phyloP scores from a whole-genome alignment of 2,888 invertebrate genomes.

The Polyploca ridens region DNA sequence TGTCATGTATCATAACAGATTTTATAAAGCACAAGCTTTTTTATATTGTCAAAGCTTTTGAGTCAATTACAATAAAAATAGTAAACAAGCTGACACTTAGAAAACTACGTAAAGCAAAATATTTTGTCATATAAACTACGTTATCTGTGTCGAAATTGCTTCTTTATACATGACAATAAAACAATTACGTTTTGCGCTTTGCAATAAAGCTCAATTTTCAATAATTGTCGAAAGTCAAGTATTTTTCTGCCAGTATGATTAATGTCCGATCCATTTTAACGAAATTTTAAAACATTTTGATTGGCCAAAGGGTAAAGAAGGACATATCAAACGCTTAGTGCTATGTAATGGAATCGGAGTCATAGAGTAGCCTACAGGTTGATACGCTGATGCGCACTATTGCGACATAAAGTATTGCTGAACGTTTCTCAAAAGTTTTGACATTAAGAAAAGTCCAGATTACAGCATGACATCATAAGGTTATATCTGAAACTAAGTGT shows the following conservation, averaged over 20 bases:
- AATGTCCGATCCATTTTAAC: slow-evolving; percentile 2
- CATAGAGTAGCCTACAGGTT: slow-evolving; percentile 67
- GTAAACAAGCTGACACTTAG: too few relatives aligned
- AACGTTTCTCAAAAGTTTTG: slow-evolving; percentile 41
- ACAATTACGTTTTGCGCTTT: background rate
- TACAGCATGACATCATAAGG: background rate
- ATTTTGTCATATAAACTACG: too few relatives aligned
- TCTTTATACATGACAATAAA: slow-evolving; percentile 1
- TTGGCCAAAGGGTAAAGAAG: slow-evolving; percentile 50
- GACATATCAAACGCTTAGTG: slow-evolving; percentile 65
- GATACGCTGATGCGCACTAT: slow-evolving; percentile 39
- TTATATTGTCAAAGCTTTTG: too few relatives aligned
- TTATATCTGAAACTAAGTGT: background rate
- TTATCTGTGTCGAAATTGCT: background rate
- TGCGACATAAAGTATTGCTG: slow-evolving; percentile 22
- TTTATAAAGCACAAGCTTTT: too few relatives aligned
- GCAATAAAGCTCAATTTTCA: background rate
- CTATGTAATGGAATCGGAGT: slow-evolving; percentile 52
- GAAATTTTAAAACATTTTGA: slow-evolving; percentile 13
- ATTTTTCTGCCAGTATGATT: background rate
- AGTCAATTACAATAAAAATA: too few relatives aligned
- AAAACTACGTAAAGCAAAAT: background rate
- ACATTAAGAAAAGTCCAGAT: background rate
- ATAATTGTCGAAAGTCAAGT: background rate
- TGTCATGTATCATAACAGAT: too few relatives aligned